Evolutionary conservation across 2,113 vertebrate species (phyloP).

Genomic region (Limnothrissa miodon): DNA sequence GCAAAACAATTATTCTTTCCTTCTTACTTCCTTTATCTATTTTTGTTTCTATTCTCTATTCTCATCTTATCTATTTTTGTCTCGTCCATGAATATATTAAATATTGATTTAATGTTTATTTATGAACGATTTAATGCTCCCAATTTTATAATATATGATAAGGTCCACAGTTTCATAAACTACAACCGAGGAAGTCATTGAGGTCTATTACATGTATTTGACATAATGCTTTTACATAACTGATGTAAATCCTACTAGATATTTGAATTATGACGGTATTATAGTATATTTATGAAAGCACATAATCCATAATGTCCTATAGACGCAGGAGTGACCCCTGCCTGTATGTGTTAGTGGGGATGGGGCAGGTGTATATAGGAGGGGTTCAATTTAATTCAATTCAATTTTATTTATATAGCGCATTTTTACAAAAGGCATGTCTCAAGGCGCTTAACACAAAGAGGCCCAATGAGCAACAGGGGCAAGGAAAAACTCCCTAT

Average conservation of each 20-base stretch:
- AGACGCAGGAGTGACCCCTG: not conserved
- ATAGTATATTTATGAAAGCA: not conserved
- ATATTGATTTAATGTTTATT: too few species aligned
- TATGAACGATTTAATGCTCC: too few species aligned
- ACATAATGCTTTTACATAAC: not conserved
- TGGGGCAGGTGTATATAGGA: too few species aligned
- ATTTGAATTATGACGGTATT: not conserved
- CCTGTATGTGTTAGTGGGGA: not conserved
- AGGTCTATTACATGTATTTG: not conserved
- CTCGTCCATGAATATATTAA: not conserved
- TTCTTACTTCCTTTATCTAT: not conserved
- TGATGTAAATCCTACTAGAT: not conserved
- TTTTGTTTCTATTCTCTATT: not conserved
- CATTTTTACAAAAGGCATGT: too few species aligned
- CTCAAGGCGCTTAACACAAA: too few species aligned
- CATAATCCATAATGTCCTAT: slow-evolving; percentile 2
- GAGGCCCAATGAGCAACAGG: too few species aligned
- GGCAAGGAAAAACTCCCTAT: too few species aligned
- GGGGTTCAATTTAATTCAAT: too few species aligned
- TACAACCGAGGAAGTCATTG: not conserved
- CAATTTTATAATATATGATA: not conserved
- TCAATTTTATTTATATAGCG: too few species aligned
- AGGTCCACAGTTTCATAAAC: not conserved
- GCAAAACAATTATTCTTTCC: not conserved
- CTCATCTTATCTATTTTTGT: not conserved